Percentiles rank a stretch among this genome's conserved stretches.
These are phyloP conservation scores for Pipa parva DNA, from an alignment of 2,113 vertebrate species.

Conservation along the genomic window DNA sequence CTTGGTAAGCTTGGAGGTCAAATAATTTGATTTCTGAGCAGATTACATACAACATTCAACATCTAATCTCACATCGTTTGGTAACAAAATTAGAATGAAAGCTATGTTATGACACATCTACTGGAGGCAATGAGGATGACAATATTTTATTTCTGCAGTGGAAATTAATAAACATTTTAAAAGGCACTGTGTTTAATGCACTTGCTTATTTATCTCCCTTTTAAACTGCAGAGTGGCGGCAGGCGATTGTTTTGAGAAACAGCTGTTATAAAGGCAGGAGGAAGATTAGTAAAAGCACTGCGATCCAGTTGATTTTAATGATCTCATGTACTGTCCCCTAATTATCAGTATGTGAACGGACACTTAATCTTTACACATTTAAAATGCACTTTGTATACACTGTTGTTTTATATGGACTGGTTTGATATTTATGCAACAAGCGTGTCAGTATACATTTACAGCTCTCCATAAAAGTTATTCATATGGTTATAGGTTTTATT, in stretches of 20 bases:
- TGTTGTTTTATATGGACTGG: too few species aligned
- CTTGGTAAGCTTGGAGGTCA: constrained; percentile 81
- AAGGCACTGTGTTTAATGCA: constrained; percentile 19
- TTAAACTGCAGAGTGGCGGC: constrained; percentile 22
- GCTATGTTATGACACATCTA: constrained; percentile 47
- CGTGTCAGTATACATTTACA: not conserved
- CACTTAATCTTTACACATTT: not conserved
- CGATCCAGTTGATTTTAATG: not conserved
- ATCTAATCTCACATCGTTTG: constrained; percentile 76
- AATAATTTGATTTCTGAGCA: constrained; percentile 95
- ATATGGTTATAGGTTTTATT: too few species aligned
- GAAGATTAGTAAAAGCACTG: not conserved
- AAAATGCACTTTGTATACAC: not conserved
- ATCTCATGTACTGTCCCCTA: not conserved
- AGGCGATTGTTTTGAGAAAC: constrained; percentile 11
- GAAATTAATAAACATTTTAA: constrained; percentile 39
- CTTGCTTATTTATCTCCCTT: constrained; percentile 29
- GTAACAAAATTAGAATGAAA: constrained; percentile 66
- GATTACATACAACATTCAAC: constrained; percentile 88
- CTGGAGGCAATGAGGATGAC: constrained; percentile 31
- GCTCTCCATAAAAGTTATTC: too few species aligned
- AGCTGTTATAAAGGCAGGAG: not conserved
- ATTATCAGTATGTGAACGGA: not conserved
- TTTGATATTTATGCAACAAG: too few species aligned
- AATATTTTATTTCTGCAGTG: constrained; percentile 31